Evolutionary conservation across 2,888 invertebrate genomes (phyloP).

Genomic region (Papilio protenor): DNA sequence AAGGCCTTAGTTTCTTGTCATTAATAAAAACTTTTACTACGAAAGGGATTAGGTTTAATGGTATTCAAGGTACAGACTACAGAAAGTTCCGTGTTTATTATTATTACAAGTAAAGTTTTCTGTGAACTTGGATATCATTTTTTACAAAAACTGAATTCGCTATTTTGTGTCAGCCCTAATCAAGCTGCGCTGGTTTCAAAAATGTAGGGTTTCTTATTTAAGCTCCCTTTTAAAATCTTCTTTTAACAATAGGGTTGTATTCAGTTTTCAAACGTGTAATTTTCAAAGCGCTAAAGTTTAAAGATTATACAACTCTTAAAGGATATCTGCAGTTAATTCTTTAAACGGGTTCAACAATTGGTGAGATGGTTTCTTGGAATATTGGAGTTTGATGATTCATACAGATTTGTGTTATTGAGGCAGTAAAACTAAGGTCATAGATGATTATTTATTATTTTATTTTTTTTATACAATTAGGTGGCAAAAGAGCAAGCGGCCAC

Average conservation of each 20-base stretch:
- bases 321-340: conserved; percentile 38
- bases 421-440: neutral
- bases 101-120: too few species aligned
- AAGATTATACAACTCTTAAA: conserved; percentile 42
- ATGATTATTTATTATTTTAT: too few species aligned
- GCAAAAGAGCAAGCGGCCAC: too few species aligned
- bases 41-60: too few species aligned
- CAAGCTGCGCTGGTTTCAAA: neutral
- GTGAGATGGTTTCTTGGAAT: conserved; percentile 45
- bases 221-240: conserved; percentile 42
- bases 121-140: too few species aligned
- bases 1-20: neutral
- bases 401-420: neutral
- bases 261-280: conserved; percentile 42
- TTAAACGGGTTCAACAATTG: conserved; percentile 47
- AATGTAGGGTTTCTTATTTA: conserved; percentile 28
- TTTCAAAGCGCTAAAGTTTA: conserved; percentile 42
- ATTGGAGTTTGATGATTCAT: conserved; percentile 41
- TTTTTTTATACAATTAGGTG: neutral
- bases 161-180: conserved; percentile 10
- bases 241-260: conserved; percentile 45
- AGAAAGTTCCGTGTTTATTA: neutral
- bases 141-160: neutral
- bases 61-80: too few species aligned
- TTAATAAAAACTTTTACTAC: neutral